These are phyloP conservation scores for Australoheros facetus DNA, from an alignment of 2,797 vertebrate species.

Conservation along the genomic window DNA sequence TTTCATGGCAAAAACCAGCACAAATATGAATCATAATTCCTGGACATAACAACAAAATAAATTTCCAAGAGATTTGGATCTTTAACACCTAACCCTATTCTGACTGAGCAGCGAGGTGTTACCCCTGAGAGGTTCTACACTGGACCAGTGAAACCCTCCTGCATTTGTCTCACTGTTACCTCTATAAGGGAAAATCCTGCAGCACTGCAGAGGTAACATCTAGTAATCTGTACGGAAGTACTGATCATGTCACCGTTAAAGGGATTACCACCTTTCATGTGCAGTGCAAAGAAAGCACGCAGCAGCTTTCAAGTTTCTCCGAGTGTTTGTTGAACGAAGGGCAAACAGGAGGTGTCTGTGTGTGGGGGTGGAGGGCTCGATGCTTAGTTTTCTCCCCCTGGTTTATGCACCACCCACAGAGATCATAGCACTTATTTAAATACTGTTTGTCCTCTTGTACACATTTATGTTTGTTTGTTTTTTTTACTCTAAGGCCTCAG, in stretches of 20 bases:
- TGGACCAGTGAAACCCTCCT: background rate
- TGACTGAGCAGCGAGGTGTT: background rate
- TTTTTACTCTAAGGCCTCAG: background rate
- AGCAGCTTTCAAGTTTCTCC: background rate
- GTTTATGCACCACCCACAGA: background rate
- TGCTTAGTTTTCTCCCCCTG: background rate
- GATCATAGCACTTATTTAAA: background rate
- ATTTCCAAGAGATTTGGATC: background rate
- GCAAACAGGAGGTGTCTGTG: background rate
- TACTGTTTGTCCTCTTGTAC: background rate
- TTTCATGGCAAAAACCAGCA: background rate
- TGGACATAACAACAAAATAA: background rate
- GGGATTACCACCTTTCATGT: background rate
- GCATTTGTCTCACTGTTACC: background rate
- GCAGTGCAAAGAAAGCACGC: background rate
- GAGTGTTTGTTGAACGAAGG: background rate
- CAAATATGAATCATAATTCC: background rate
- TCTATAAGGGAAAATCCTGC: background rate
- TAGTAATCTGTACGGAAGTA: background rate
- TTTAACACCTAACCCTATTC: background rate
- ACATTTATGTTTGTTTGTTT: background rate
- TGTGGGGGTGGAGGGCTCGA: background rate
- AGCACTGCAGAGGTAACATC: background rate
- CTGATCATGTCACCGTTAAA: background rate
- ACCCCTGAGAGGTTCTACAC: background rate